Evolutionary conservation across 2,797 vertebrate species (phyloP).

Genomic region (Potorous gilbertii): DNA sequence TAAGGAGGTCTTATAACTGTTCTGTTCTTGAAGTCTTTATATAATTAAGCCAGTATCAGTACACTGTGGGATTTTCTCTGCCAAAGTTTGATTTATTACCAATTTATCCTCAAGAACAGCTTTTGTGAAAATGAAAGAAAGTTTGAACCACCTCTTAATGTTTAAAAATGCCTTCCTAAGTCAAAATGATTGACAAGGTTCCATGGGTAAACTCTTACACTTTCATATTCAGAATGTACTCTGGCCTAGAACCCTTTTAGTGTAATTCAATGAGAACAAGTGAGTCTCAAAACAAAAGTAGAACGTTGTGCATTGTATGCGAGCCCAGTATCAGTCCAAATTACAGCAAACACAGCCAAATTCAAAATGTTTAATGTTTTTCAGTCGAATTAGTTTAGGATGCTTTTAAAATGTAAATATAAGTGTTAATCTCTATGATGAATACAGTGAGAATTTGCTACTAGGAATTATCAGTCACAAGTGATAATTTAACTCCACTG

Average conservation of each 20-base stretch:
- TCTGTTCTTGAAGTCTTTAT: background rate
- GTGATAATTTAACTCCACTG: constrained; percentile 73
- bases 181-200: background rate
- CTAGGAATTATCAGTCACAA: constrained; percentile 73
- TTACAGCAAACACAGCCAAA: constrained; percentile 61
- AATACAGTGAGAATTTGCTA: constrained; percentile 74
- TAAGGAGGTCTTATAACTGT: constrained; percentile 24
- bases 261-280: constrained; percentile 26
- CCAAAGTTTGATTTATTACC: background rate
- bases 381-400: constrained; percentile 73
- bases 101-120: background rate
- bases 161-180: background rate
- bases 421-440: constrained; percentile 72
- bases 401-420: constrained; percentile 69
- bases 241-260: background rate
- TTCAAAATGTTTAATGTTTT: constrained; percentile 64
- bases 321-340: constrained; percentile 45
- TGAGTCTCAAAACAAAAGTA: background rate
- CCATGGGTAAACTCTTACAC: background rate
- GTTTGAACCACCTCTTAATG: background rate
- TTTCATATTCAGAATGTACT: constrained; percentile 21
- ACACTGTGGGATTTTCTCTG: background rate
- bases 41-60: background rate
- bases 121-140: background rate
- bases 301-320: constrained; percentile 53